phyloP scores from a whole-genome alignment of 2,888 invertebrate genomes.

The Phortica okadai region DNA sequence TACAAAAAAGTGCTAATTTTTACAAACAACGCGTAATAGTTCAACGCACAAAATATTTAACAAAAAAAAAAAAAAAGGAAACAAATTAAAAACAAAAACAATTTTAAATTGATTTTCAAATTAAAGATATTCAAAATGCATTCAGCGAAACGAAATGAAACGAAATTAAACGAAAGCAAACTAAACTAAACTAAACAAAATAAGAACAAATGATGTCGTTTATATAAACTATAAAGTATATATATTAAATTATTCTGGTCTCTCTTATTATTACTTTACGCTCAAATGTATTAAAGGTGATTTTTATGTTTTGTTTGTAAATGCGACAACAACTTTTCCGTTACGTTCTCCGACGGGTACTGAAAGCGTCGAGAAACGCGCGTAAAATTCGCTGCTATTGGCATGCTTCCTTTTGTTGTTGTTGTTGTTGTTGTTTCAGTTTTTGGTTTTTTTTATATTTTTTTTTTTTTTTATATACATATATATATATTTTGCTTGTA shows the following conservation, averaged over 20 bases:
- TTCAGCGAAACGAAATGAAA: too few relatives aligned
- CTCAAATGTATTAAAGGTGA: background rate
- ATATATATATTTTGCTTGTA: background rate
- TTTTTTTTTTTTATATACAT: too few relatives aligned
- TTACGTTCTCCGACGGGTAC: constrained; percentile 65
- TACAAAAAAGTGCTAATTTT: too few relatives aligned
- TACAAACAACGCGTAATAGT: too few relatives aligned
- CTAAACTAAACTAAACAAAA: background rate
- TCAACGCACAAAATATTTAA: background rate
- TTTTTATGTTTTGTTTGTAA: constrained; percentile 26
- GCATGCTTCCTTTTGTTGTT: constrained; percentile 46
- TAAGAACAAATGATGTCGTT: background rate
- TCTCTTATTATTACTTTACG: constrained; percentile 27
- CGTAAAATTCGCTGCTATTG: constrained; percentile 41
- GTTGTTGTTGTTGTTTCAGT: background rate
- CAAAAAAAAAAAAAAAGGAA: background rate
- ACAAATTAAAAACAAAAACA: background rate
- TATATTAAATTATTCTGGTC: background rate
- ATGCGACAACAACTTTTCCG: constrained; percentile 61
- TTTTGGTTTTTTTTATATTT: constrained; percentile 9
- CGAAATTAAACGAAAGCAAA: too few relatives aligned
- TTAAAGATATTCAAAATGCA: too few relatives aligned
- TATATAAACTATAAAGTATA: constrained; percentile 2
- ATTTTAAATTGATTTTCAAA: too few relatives aligned
- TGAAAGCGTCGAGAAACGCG: constrained; percentile 47